These are phyloP conservation scores for Nansenia antarctica DNA, from an alignment of 2,113 vertebrate species.

Conservation along the genomic window DNA sequence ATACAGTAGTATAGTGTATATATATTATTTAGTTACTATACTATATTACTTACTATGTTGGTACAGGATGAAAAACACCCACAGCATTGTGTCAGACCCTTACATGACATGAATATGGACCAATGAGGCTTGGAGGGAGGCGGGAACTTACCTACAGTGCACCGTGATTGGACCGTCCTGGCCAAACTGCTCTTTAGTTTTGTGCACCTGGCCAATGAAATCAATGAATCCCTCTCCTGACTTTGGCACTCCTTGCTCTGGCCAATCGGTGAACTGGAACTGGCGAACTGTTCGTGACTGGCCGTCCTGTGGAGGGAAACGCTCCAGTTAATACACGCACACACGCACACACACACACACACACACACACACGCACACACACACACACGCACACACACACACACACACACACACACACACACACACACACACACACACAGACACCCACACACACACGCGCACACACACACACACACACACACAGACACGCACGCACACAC, in stretches of 20 bases:
- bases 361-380: constrained; percentile 45
- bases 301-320: constrained; percentile 60
- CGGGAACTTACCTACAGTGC: constrained; percentile 72
- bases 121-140: not conserved
- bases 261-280: constrained; percentile 81
- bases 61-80: no score
- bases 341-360: not conserved
- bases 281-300: constrained; percentile 78
- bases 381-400: not conserved
- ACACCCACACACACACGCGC: not conserved
- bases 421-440: not conserved
- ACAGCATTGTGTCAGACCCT: no score
- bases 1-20: no score
- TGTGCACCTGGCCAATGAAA: constrained; percentile 80
- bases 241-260: constrained; percentile 80
- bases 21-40: no score
- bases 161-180: constrained; percentile 79
- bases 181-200: constrained; percentile 81
- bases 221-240: constrained; percentile 80
- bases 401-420: not conserved
- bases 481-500: not conserved
- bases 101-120: not conserved
- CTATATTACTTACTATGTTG: no score
- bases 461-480: not conserved
- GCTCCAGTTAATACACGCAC: not conserved